Base-by-base conservation (phyloP, 2,113 vertebrate species). In the Oreotrochilus melanogaster region DNA sequence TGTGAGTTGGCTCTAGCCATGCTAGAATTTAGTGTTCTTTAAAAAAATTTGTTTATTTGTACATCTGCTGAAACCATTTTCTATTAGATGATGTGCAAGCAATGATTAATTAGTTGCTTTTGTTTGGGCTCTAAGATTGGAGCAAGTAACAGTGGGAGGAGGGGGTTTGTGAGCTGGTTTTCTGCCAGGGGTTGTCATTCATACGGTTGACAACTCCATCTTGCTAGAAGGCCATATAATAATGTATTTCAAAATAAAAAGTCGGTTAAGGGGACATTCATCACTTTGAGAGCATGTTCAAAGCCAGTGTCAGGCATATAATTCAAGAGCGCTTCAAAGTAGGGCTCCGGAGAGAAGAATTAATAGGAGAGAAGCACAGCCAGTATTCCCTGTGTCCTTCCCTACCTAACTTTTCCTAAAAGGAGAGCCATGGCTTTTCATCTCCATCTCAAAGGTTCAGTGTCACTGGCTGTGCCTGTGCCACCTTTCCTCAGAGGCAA, bases 191-290 rank as follows among this genome's bases (percentile, higher is more conserved):
- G 14, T 70, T 96, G 95, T 96, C 76, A 95, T 85, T 96, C 71
- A 95, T 45, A 2, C 79, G 56, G 56, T 28, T 97, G 97, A 93
- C 60, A 95, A 95, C 90, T 94, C 79, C 72, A 82, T 96, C 93
- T 91, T 67, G 37, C 73, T 91, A 71, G 95, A 95, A 96, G 94
- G 73, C 92, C 57, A 71, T 88, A 95, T 91, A 95, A 96, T 96
- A 97, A 97, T 79, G 90, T 95, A 94, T 96, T 96, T 93, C 75
- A 88, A 85, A 94, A 93, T 96, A 92, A 95, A 89, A 95, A 96
- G 93, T 83, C 60, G 7, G 54, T 95, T 93, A 96, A 96, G 53
- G 67, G 48, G 61, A 94, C 94, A 97, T 96, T 96, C 90, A 97
- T 97, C 92, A 96, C 45, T 93, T 66, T 89, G 89, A 97, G 64